phyloP scores from a whole-genome alignment of 2,113 vertebrate species.

The Vimba vimba region DNA sequence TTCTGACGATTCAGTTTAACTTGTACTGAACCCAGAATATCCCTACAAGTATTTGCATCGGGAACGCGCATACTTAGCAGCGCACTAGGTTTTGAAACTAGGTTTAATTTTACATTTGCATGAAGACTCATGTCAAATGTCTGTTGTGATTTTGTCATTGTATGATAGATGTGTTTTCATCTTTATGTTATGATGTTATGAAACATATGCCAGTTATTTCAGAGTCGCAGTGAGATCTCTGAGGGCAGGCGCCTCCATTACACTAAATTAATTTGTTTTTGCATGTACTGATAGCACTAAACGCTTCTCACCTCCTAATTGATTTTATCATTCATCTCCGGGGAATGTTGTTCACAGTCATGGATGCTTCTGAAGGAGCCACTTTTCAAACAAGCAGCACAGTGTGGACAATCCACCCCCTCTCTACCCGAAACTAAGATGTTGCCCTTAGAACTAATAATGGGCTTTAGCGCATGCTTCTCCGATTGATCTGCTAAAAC shows the following conservation, averaged over 20 bases:
- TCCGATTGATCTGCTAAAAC: conserved; percentile 53
- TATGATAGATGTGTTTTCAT: not conserved
- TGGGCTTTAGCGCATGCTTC: conserved; percentile 36
- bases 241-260: conserved; percentile 59
- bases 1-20: not conserved
- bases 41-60: not conserved
- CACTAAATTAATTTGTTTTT: conserved; percentile 63
- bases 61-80: not conserved
- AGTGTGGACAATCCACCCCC: conserved; percentile 34
- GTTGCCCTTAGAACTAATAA: conserved; percentile 50
- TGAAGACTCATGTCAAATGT: not conserved
- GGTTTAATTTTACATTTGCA: conserved; percentile 4
- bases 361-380: conserved; percentile 39
- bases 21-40: not conserved
- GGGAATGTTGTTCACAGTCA: conserved; percentile 56
- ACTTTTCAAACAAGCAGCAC: conserved; percentile 37
- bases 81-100: not conserved
- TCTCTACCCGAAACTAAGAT: conserved; percentile 43
- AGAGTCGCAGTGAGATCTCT: conserved; percentile 21
- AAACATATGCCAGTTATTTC: not conserved
- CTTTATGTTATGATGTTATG: not conserved
- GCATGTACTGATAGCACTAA: conserved; percentile 64
- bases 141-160: not conserved
- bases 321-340: conserved; percentile 59
- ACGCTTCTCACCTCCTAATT: conserved; percentile 66